Base-by-base conservation (phyloP, 1,140 invertebrate genomes). In the Portunus trituberculatus region DNA sequence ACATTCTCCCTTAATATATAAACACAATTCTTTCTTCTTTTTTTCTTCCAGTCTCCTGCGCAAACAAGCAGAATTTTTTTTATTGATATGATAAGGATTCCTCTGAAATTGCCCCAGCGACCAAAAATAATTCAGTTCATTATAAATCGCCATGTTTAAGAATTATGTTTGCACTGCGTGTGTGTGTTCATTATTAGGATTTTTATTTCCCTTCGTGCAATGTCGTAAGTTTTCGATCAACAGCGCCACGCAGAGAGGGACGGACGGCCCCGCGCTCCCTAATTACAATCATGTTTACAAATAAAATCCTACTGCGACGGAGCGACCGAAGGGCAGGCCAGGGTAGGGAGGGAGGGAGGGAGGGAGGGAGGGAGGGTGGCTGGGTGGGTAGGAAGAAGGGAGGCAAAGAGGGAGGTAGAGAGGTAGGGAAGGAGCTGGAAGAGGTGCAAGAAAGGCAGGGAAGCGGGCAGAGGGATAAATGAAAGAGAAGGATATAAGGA, bases 201-300 rank as follows among this genome's bases (percentile, higher is more conserved):
- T 16, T 88, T 39, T 88, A 45, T 39, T 88, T 88, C 67, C 20
- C 67, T 76, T 76, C 67, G 31, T 88, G 28, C 83, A 0, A 25
- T 86, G 86, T 88, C 32, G 31, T 88, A 46, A 88, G 7, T 46
- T 45, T 88, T 88, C 45, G 86, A 46, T 88, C 32, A 31, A 12
- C 52, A 59, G 10, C 52, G 16, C 52, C 52, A 59, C 52, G 52
- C 52, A 59, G 86, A 31, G 86, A 88, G 86, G n/a, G 84, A 86
- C 12, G n/a, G 86, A 88, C 67, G 67, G 25, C 67, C 67, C 67
- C 20, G 20, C 20, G 67, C 28, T 25, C 48, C 67, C 89, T 59
- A 91, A 91, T 91, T 91, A 59, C 48, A 28, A 59, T 39, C 89
- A 59, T 91, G 89, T 91, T 91, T 91, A 67, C 89, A 91, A 91